These are phyloP conservation scores for Oncopodura yosiiana DNA, from an alignment of 1,140 invertebrate genomes.

Conservation along the genomic window DNA sequence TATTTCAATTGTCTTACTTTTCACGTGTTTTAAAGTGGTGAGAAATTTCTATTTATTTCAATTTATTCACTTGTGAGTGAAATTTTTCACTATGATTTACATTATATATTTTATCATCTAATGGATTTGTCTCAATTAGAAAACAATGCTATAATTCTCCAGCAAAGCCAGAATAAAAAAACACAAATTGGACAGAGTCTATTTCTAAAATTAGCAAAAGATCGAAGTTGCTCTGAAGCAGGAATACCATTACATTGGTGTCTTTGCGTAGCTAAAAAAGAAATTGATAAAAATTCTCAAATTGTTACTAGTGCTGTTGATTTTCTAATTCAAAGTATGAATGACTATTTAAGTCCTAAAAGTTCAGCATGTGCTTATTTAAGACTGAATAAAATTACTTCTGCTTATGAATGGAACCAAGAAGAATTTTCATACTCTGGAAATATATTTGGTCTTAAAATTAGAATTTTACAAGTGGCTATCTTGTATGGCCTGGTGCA, in stretches of 20 bases:
- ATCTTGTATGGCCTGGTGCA: too few species aligned
- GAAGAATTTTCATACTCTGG: too few species aligned
- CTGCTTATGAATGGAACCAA: too few species aligned
- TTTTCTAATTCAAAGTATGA: constrained; percentile 23
- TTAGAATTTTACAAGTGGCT: too few species aligned
- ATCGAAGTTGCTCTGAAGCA: constrained; percentile 25
- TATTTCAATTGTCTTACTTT: too few species aligned
- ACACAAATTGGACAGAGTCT: constrained; percentile 10
- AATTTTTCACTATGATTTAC: constrained; percentile 75
- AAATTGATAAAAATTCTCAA: constrained; percentile 4
- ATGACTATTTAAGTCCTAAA: constrained; percentile 5
- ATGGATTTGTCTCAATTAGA: too few species aligned
- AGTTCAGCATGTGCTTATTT: constrained; percentile 24
- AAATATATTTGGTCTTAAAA: too few species aligned
- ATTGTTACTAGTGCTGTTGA: constrained; percentile 19
- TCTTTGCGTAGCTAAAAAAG: constrained; percentile 22
- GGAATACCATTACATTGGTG: constrained; percentile 31
- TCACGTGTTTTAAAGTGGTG: too few species aligned
- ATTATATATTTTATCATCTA: constrained; percentile 48
- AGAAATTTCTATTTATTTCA: too few species aligned
- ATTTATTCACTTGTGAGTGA: too few species aligned
- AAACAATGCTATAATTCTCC: too few species aligned
- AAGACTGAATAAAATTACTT: constrained; percentile 16
- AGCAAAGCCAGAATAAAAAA: neutral
- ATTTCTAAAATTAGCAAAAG: constrained; percentile 15